Base-by-base conservation (phyloP, 2,888 invertebrate species). In the Drosophila antonietae region DNA sequence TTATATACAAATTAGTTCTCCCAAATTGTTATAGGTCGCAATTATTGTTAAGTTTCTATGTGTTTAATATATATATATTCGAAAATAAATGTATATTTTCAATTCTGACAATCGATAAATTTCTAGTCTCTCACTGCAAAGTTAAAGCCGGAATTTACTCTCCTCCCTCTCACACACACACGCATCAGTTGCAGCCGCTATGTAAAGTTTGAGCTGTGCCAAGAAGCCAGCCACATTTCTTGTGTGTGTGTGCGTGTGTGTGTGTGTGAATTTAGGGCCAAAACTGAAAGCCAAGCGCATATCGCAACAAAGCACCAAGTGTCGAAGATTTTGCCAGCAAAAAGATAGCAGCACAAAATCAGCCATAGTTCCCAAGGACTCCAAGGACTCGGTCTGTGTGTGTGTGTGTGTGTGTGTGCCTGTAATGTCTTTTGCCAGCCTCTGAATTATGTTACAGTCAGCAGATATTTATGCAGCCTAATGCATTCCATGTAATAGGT, bases 391-490 rank as follows among this genome's bases (percentile, higher is more conserved):
- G 10, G 9, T 9, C 14, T 20, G 18, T 10, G 28, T 43, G 14
- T 18, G n/a, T 41, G 53, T 28, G 28, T 28, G 28, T 28, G 28
- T 28, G 58, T 53, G 55, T 53, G 71, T 64, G 76, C 47, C 60
- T 64, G 67, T 76, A 76, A 77, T 77, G 77, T 51, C 76, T 67
- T 80, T 65, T 46, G 68, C 68, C 62, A 53, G 41, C 44, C 73
- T 46, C 43, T 72, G 68, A 80, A 77, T 78, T 77, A 68, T 77
- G 81, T 44, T 60, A 46, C 80, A 80, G 73, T 80, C 73, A 77
- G 80, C 80, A 80, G 73, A 78, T 80, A 77, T 77, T 71, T 80
- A 56, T 77, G 80, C 81, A 77, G 73, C 55, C 81, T 80, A 78
- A 80, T 80, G 78, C 78, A 76, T 76, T 52, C 31, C 63, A 23